phyloP scores from a whole-genome alignment of 2,797 vertebrate species.

The Parauchenoglanis punctatus region DNA sequence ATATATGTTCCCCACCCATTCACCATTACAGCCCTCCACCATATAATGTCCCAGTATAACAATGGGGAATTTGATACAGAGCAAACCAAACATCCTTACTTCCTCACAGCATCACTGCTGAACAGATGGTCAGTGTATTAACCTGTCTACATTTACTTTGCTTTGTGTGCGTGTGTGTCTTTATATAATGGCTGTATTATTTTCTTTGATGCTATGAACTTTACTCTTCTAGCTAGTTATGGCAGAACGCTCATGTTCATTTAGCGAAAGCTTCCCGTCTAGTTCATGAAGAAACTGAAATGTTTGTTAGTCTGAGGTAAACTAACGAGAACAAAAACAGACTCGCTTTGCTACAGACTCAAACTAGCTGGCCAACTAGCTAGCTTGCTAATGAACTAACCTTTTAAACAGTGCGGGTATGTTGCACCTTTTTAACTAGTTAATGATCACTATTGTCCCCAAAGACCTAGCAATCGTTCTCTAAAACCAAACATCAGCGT shows the following conservation, averaged over 20 bases:
- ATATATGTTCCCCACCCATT: background rate
- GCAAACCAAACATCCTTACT: constrained; percentile 8
- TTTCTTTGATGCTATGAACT: background rate
- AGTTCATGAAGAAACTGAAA: background rate
- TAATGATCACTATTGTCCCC: background rate
- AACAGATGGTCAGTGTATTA: constrained; percentile 17
- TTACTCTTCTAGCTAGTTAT: background rate
- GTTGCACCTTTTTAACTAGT: background rate
- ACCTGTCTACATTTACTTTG: background rate
- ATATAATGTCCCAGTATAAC: background rate
- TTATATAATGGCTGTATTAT: too few relatives aligned
- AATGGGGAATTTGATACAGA: constrained; percentile 2
- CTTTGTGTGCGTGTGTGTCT: background rate
- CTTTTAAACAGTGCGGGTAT: background rate
- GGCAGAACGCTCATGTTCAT: background rate
- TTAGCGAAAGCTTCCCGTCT: background rate
- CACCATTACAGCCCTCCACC: too few relatives aligned
- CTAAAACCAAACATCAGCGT: background rate
- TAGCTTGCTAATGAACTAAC: too few relatives aligned
- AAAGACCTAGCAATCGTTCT: background rate
- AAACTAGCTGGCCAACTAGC: background rate
- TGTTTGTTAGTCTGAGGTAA: background rate
- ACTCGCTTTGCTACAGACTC: background rate
- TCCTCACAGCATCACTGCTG: background rate
- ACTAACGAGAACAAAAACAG: background rate